Evolutionary conservation across 2,113 vertebrate genomes (phyloP), one percentile per base, ranked within the genome.

Genomic region (Hystrix cristata): DNA sequence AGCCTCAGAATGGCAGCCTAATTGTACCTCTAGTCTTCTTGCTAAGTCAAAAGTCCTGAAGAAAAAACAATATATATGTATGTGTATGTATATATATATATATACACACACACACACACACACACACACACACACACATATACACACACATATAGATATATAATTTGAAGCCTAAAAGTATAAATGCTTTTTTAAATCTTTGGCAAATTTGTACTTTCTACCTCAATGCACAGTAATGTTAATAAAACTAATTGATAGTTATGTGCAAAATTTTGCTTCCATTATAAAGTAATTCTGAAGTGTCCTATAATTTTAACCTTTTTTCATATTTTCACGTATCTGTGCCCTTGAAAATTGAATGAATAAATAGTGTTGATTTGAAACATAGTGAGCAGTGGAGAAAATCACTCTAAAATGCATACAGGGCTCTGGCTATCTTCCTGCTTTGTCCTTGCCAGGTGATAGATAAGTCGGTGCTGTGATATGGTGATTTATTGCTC

Each of bases 211-310:
- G 31, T 60, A 85, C 78, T 88, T 96, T 95, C 93, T 91, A 31
- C 91, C 51, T 96, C 86, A 43, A 4, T 84, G 74, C 74, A 80
- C 57, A 59, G 18, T 76, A 21, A 18, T 84, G 48, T 91, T 65
- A 57, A 59, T 80, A 94, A 91, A 91, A 67, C 38, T 74, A 94
- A 93, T 87, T 2, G 11, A 83, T 69, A 74, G 34, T 90, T 84
- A 18, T 14, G 57, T 57, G 7, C 65, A 59, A 10, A 76, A 43
- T 90, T 87, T 93, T 46, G 15, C 29, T 96, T 51, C n/a, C 57
- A 55, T 87, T 96, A 72, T 69, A 78, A 89, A 95, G 23, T 79
- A 79, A 94, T 96, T 95, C 91, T 90, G 51, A 59, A 94, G 57
- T 43, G 2, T 76, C 71, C 46, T 74, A 12, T 80, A 19, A 62